Conservation (phyloP, 2,888 invertebrate species). For the Nysson spinosus region DNA sequence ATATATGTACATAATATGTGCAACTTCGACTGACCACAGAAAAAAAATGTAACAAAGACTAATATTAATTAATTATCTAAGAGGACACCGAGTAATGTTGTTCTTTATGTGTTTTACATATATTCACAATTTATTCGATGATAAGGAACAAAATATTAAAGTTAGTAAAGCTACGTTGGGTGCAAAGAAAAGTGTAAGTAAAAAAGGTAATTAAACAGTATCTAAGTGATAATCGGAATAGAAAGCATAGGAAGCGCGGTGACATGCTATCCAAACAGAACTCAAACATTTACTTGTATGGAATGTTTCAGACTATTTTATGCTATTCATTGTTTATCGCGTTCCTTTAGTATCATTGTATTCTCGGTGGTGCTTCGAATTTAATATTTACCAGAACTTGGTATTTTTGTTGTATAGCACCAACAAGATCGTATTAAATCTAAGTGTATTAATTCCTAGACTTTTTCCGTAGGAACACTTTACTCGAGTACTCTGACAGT, state of each 20-base stretch:
- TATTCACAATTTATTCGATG: conserved; percentile 69
- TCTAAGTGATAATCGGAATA: conserved; percentile 63
- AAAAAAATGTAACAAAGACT: conserved; percentile 64
- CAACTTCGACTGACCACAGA: conserved; percentile 63
- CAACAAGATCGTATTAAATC: not conserved
- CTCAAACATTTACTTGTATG: conserved; percentile 68
- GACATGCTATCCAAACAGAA: conserved; percentile 66
- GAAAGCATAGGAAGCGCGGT: conserved; percentile 48
- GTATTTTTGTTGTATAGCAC: not conserved
- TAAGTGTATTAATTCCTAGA: not conserved
- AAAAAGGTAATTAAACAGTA: conserved; percentile 57
- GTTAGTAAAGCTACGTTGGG: conserved; percentile 51
- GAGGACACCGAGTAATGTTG: conserved; percentile 65
- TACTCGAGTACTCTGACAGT: conserved; percentile 13
- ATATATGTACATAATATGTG: conserved; percentile 61
- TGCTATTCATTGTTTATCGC: conserved; percentile 50
- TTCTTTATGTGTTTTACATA: conserved; percentile 68
- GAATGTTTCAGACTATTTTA: conserved; percentile 72
- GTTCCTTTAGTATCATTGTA: conserved; percentile 21
- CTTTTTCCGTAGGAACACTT: conserved; percentile 17
- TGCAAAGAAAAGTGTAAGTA: conserved; percentile 64
- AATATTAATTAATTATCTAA: conserved; percentile 65
- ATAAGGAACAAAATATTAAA: conserved; percentile 64
- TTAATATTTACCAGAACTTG: conserved; percentile 5
- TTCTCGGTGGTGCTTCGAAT: not conserved